A percentile compares a stretch with the other conserved stretches of the same genome.
Conservation (phyloP, 2,888 invertebrate species). For the Catocala sponsa region DNA sequence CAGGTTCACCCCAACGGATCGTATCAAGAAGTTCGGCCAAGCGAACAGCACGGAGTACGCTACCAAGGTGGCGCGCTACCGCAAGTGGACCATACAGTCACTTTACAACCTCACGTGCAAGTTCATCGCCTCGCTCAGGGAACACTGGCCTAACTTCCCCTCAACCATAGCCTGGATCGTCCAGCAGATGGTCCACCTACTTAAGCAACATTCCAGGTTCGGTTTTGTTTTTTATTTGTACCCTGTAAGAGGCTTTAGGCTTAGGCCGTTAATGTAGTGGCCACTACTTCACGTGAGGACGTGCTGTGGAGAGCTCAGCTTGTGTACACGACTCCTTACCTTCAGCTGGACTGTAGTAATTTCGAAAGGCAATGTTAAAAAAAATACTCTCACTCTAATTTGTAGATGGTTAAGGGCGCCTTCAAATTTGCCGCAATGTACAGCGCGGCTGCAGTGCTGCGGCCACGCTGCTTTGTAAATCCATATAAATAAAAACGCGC, state of each 20-base stretch:
- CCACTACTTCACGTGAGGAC: no score
- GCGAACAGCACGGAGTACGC: slow-evolving; percentile 92
- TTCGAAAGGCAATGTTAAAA: no score
- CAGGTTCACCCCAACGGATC: slow-evolving; percentile 78
- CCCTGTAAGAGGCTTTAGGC: not conserved
- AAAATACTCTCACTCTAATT: no score
- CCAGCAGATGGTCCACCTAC: slow-evolving; percentile 92
- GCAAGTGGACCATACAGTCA: slow-evolving; percentile 93
- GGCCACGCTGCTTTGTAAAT: no score
- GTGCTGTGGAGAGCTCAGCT: no score
- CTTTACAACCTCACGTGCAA: slow-evolving; percentile 93
- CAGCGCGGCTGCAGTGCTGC: no score
- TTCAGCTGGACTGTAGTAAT: no score
- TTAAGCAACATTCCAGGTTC: slow-evolving; percentile 81
- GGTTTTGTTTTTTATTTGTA: not conserved
- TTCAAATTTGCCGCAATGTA: no score
- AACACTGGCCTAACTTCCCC: slow-evolving; percentile 97
- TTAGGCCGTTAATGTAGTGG: not conserved
- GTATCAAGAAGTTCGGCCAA: slow-evolving; percentile 93
- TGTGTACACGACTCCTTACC: no score
- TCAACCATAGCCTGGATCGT: slow-evolving; percentile 96
- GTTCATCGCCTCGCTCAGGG: slow-evolving; percentile 94
- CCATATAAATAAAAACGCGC: no score
- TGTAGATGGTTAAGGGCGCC: no score
- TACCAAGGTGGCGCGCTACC: slow-evolving; percentile 92